Evolutionary conservation across 2,888 invertebrate genomes (phyloP).

Genomic region (Stenoptilia bipunctidactyla): DNA sequence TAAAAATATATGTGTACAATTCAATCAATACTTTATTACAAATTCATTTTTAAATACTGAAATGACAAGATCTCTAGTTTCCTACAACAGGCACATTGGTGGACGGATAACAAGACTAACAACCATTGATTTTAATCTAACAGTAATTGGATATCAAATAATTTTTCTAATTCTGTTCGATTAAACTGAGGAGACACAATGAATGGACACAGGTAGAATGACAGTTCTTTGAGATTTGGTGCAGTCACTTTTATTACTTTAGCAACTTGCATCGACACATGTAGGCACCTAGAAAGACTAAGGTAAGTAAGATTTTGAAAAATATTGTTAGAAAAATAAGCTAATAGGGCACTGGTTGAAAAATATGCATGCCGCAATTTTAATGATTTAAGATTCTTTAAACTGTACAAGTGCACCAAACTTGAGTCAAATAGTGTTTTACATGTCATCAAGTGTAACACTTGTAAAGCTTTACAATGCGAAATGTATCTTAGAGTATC

Average conservation of each 20-base stretch:
- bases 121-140: conserved; percentile 43
- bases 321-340: conserved; percentile 59
- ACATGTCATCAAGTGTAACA: conserved; percentile 64
- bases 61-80: too few species aligned
- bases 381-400: conserved; percentile 57
- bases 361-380: conserved; percentile 67
- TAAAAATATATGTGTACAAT: too few species aligned
- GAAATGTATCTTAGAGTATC: conserved; percentile 57
- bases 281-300: conserved; percentile 59
- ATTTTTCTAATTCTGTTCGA: conserved; percentile 54
- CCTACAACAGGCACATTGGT: conserved; percentile 11
- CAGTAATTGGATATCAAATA: conserved; percentile 61
- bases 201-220: conserved; percentile 64
- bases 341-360: conserved; percentile 56
- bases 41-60: too few species aligned
- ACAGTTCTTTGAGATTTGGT: conserved; percentile 58
- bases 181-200: conserved; percentile 57
- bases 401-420: conserved; percentile 49
- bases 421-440: conserved; percentile 67
- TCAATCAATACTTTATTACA: too few species aligned
- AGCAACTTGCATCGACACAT: conserved; percentile 62
- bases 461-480: conserved; percentile 48
- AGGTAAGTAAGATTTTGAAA: conserved; percentile 58
- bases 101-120: conserved; percentile 33
- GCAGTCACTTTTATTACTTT: conserved; percentile 59